phyloP scores from a whole-genome alignment of 2,797 vertebrate species.

The Gymnopithys bicolor region DNA sequence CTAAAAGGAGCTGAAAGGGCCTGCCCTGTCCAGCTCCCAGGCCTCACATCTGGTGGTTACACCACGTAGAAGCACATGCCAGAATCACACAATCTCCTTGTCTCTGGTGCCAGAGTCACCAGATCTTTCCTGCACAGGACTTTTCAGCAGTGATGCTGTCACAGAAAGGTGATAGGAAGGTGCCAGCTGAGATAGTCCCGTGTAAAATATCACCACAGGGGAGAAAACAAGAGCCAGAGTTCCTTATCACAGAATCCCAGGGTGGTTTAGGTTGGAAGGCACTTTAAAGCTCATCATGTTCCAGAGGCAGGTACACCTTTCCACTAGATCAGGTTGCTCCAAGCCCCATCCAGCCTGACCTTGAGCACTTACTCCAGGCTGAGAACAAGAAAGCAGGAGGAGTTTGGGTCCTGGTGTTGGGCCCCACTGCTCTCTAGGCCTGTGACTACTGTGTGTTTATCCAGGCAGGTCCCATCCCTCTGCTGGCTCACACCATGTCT shows the following conservation, averaged over 20 bases:
- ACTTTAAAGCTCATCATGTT: neutral
- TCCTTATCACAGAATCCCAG: neutral
- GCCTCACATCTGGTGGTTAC: neutral
- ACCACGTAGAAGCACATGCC: neutral
- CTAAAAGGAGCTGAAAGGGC: neutral
- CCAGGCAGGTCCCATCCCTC: neutral
- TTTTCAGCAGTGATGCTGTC: neutral
- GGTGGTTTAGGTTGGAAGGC: neutral
- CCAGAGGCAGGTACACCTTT: neutral
- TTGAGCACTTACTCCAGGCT: neutral
- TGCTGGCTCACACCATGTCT: neutral
- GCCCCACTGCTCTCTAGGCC: neutral
- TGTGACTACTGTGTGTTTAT: neutral
- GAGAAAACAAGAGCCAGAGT: neutral
- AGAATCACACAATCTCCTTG: neutral
- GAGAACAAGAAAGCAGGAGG: neutral
- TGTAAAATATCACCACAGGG: neutral
- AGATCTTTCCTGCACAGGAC: neutral
- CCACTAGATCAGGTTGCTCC: neutral
- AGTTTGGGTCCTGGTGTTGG: neutral
- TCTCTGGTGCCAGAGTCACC: neutral
- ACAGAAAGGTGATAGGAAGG: neutral
- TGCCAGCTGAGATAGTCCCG: neutral
- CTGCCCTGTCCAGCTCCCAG: neutral
- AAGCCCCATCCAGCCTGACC: neutral